Evolutionary conservation across 2,797 vertebrate genomes (phyloP), one percentile per base, ranked within the genome.

Genomic region (Siniperca undulata): DNA sequence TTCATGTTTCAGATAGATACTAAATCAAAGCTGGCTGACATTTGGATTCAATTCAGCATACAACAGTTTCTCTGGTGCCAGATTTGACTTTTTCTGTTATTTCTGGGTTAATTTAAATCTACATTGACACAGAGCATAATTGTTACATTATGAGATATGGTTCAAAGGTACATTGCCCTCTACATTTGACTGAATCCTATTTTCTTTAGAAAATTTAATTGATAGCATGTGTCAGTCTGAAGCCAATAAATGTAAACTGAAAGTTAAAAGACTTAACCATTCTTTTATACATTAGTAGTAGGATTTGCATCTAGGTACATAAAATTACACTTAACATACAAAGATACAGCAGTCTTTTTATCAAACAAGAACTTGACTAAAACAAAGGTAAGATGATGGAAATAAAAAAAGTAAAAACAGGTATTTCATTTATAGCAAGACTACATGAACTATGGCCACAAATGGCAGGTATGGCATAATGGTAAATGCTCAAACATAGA

Each of bases 1-100:
- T 85, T 83, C 53, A 87, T 77, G 84, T 86, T 85, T 77, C 34
- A 61, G 34, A 74, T 46, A 40, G 46, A 80, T 38, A 44, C 34
- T 20, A n/a, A 86, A 59, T 81, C 19, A 27, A 66, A 76, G 22
- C 53, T 42, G 30, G 24, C 48, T 69, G 81, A 71, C 24, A 52
- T 83, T 68, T 68, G 81, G 70, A 81, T 74, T 24, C 4, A 68
- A 58, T 44, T 74, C 74, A 82, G 52, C 72, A 53, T 70, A 73
- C 70, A 12, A 12, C 55, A 62, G 34, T 69, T 75, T 68, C n/a
- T 61, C 69, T 59, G n/a, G 4, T 53, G 22, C 0, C 36, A 34
- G 50, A 27, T 55, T 58, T 20, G 12, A 78, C 10, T 40, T 36
- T 40, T 44, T 30, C 8, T 5, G 16, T 44, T 48, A 40, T n/a